Evolutionary conservation across 2,113 vertebrate genomes (phyloP), one percentile per base, ranked within the genome.

Genomic region (Phalacrocorax carbo): DNA sequence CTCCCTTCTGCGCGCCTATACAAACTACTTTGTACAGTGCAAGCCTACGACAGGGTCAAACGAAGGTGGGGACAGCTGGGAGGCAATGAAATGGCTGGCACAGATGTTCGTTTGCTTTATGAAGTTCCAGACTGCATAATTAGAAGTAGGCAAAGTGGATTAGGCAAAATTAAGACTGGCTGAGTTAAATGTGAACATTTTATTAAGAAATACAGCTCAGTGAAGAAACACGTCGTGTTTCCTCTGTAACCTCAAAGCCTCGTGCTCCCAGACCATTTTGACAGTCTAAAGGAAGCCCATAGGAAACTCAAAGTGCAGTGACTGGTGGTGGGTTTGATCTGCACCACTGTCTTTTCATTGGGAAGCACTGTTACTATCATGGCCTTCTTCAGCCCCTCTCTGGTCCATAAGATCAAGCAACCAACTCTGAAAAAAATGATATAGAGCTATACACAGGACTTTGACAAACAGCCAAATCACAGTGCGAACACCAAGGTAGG

Each of bases 1-100:
- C 12, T 60, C 23, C 13, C 7, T 87, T 69, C 32, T 82, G n/a
- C 23, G 7, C 30, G 68, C 38, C 8, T 32, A 5, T 22, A 21
- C 7, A 1, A 27, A 13, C 8, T 46, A 36, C 26, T 68, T 49
- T n/a, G 32, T 30, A n/a, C 1, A 1, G 26, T 10, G 10, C 30
- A 34, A 87, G 54, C 10, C 34, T n/a, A 3, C 3, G 42, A 20
- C 19, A 36, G 36, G 19, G 48, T 54, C 30, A 73, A 38, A 42
- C 15, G 36, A 57, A 65, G 48, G 19, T 58, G 38, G 46, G 32
- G 36, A 52, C 3, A 5, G 32, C 12, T 16, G 71, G 78, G 55
- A 80, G 4, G 9, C 2, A 0, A 2, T 60, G 18, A 23, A 32
- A n/a, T 44, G 61, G 46, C 58, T 44, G 61, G 46, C 58, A 52